Evolutionary conservation across 2,113 vertebrate species (phyloP), one percentile per base, ranked within the genome.

Genomic region (Hypocryptadius cinnamomeus): DNA sequence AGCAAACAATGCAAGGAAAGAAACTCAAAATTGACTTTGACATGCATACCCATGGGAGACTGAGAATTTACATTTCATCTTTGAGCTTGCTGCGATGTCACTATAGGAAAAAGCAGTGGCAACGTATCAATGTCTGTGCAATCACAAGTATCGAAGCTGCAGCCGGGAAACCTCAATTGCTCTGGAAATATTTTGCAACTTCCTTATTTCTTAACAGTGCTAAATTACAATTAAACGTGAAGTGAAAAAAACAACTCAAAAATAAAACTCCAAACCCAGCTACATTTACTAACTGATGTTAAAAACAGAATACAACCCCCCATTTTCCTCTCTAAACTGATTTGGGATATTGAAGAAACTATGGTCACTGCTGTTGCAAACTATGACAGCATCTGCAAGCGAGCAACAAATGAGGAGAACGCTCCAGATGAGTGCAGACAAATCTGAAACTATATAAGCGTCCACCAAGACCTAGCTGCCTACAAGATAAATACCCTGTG

Each of bases 341-440:
- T 91, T 4, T 8, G 37, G 76, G 85, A 74, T 47, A 22, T 85
- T 68, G 72, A 96, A 96, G 93, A 71, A 87, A 87, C 44, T 15
- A 73, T 12, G 63, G 69, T 89, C 53, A 48, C 33, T 24, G 77
- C 89, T 93, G 90, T 44, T 64, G 76, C 3, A 5, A 73, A 69
- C 74, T 44, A 69, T 95, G 97, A 97, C 96, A 97, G 92, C 47
- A n/a, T 19, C 54, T 81, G 84, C 79, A 94, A 90, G 91, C 91
- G 95, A 97, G 94, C 97, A 97, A 98, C 96, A 93, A 97, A 98
- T 93, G 56, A 94, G 60, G 2, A 81, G 30, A 81, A 66, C 42
- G 70, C 92, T 94, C 72, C 69, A 96, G 94, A 97, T 96, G 96
- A 97, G 89, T 65, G 83, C 93, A 97, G 96, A 97, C 97, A 98